These are phyloP conservation scores for Drosophila hawaiiensis DNA, from an alignment of 2,888 invertebrate species.

Conservation along the genomic window DNA sequence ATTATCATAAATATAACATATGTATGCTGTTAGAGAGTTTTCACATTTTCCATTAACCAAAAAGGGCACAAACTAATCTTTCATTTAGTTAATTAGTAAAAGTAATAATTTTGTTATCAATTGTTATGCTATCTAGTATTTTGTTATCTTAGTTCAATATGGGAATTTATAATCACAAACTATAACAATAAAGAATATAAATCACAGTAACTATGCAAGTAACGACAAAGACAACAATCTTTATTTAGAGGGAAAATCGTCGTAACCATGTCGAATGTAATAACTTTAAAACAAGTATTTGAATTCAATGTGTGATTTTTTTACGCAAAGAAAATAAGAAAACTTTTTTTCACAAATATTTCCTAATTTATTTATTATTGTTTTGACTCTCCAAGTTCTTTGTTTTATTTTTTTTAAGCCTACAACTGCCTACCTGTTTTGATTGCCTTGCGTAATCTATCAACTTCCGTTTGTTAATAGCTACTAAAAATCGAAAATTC, in stretches of 20 bases:
- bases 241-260: not conserved
- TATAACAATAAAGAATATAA: no score
- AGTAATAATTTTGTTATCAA: not conserved
- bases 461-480: slow-evolving; percentile 19
- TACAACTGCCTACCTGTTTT: slow-evolving; percentile 8
- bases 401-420: not conserved
- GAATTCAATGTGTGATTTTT: not conserved
- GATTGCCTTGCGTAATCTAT: slow-evolving; percentile 35
- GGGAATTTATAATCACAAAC: not conserved
- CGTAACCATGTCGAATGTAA: not conserved
- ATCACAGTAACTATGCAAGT: no score
- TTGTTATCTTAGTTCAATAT: not conserved
- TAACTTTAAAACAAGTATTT: not conserved
- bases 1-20: not conserved
- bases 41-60: no score
- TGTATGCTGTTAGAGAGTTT: not conserved
- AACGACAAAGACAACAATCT: no score
- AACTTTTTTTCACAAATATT: not conserved
- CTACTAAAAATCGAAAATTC: slow-evolving; percentile 27
- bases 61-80: not conserved
- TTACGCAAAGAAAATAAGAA: not conserved
- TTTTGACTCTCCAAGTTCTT: not conserved
- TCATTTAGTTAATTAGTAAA: no score
- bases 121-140: not conserved
- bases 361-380: not conserved